Evolutionary conservation across 2,888 invertebrate species (phyloP).

Genomic region (Volucella zonaria): DNA sequence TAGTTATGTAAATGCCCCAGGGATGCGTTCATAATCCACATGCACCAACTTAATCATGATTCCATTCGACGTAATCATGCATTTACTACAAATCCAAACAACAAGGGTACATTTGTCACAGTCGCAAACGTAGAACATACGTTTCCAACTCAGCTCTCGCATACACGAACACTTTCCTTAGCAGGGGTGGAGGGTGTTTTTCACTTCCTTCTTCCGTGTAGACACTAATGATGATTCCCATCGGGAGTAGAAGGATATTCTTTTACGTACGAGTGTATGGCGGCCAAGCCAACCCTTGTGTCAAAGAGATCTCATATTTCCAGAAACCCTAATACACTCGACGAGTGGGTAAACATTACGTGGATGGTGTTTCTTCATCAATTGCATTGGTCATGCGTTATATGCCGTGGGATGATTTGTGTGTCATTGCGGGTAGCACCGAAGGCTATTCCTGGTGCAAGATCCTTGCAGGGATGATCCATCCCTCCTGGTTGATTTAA

Average conservation of each 20-base stretch:
- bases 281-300: conserved; percentile 36
- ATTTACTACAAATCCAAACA: conserved; percentile 25
- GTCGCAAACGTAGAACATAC: conserved; percentile 67
- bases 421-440: conserved; percentile 51
- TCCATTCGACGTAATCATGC: conserved; percentile 60
- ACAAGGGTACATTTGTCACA: conserved; percentile 70
- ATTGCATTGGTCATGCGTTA: conserved; percentile 66
- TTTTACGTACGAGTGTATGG: not conserved
- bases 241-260: conserved; percentile 25
- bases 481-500: conserved; percentile 57
- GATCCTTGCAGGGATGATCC: conserved; percentile 40
- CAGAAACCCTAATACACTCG: conserved; percentile 9
- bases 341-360: conserved; percentile 55
- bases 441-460: conserved; percentile 21
- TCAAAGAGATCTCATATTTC: conserved; percentile 58
- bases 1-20: conserved; percentile 46
- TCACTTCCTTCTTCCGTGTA: conserved; percentile 67
- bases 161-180: conserved; percentile 3
- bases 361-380: conserved; percentile 23
- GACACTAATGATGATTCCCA: conserved; percentile 71
- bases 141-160: conserved; percentile 50
- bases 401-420: conserved; percentile 63
- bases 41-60: conserved; percentile 72
- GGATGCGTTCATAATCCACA: conserved; percentile 72
- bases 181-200: conserved; percentile 54